Conservation (phyloP, 2,113 vertebrate species). For the Donacobius atricapilla region DNA sequence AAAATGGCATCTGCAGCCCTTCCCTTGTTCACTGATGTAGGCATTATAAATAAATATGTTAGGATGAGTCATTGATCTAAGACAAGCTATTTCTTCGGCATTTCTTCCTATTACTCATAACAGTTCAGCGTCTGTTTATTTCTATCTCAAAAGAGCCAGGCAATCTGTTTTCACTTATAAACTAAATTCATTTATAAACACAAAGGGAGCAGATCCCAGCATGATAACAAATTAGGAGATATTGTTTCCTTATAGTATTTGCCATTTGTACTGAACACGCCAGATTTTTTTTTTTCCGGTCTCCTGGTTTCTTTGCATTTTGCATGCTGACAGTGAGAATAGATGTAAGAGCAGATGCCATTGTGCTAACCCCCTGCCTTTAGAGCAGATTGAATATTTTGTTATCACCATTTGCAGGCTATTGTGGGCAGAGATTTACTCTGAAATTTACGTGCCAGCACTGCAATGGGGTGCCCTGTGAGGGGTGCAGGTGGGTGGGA, state of each 20-base stretch:
- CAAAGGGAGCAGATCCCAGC: not conserved
- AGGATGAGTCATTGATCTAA: not conserved
- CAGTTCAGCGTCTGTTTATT: not conserved
- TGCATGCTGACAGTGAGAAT: not conserved
- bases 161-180: not conserved
- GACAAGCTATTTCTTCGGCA: not conserved
- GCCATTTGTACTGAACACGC: not conserved
- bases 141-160: not conserved
- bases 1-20: not conserved
- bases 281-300: not conserved
- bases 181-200: not conserved
- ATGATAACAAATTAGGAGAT: not conserved
- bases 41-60: not conserved
- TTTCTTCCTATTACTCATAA: not conserved
- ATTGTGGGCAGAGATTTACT: not conserved
- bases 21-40: not conserved
- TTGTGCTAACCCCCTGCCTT: not conserved
- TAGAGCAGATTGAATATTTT: slow-evolving; percentile 18
- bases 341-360: not conserved
- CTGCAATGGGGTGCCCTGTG: not conserved
- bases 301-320: not conserved
- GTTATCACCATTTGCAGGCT: not conserved
- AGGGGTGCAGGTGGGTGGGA: not conserved
- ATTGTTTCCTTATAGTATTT: not conserved
- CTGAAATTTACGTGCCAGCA: not conserved